phyloP scores from a whole-genome alignment of 2,888 invertebrate genomes.

The Napeogenes inachia region DNA sequence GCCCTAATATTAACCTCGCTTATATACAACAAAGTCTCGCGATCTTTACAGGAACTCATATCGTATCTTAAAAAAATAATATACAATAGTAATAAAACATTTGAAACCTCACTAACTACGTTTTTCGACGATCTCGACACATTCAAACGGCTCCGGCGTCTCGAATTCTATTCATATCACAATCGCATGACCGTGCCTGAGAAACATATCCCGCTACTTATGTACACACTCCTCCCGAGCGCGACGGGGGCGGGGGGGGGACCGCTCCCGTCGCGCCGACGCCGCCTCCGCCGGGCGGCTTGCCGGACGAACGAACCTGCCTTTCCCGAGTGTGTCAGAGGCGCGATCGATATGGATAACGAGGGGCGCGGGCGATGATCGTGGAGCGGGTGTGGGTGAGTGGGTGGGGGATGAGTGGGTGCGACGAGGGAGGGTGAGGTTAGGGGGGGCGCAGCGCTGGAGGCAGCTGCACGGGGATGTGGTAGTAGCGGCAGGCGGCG shows the following conservation, averaged over 20 bases:
- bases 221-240: constrained; percentile 69
- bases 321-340: constrained; percentile 62
- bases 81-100: constrained; percentile 77
- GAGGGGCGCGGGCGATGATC: constrained; percentile 51
- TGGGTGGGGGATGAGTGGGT: constrained; percentile 31
- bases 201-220: constrained; percentile 75
- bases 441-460: constrained; percentile 81
- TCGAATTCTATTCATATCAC: constrained; percentile 77
- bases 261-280: constrained; percentile 37
- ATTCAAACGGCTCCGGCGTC: constrained; percentile 72
- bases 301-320: constrained; percentile 53
- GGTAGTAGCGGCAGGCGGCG: constrained; percentile 97
- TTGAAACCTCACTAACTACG: constrained; percentile 77
- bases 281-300: constrained; percentile 50
- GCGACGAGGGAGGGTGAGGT: constrained; percentile 46
- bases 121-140: constrained; percentile 73
- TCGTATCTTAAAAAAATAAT: constrained; percentile 74
- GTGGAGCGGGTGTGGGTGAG: constrained; percentile 25
- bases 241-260: constrained; percentile 34
- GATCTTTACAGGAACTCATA: constrained; percentile 77
- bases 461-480: constrained; percentile 94
- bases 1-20: constrained; percentile 60
- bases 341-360: constrained; percentile 62
- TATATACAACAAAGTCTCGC: constrained; percentile 66
- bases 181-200: constrained; percentile 77